Percentiles rank a stretch among this genome's conserved stretches.
These are phyloP conservation scores for Coregonus ussuriensis DNA, from an alignment of 2,797 vertebrate species.

Conservation along the genomic window DNA sequence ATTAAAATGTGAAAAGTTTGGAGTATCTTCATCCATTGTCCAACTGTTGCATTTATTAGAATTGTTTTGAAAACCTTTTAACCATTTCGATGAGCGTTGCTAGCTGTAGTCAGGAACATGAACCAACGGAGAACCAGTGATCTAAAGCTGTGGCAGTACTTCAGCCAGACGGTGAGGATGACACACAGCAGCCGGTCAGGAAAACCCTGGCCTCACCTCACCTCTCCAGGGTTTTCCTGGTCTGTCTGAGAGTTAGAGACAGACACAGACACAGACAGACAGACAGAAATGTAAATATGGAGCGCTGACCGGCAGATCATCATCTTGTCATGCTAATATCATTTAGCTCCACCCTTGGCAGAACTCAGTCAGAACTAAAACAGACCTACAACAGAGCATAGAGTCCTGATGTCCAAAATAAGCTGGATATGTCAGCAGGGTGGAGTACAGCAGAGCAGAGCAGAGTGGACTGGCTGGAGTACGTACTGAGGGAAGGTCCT, in stretches of 20 bases:
- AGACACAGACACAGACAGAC: neutral
- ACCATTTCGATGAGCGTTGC: too few relatives aligned
- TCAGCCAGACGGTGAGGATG: neutral
- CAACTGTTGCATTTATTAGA: too few relatives aligned
- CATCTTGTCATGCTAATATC: neutral
- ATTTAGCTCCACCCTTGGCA: neutral
- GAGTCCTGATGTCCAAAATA: neutral
- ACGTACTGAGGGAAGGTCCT: too few relatives aligned
- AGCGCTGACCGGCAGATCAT: neutral
- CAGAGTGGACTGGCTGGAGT: too few relatives aligned
- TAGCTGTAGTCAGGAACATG: too few relatives aligned
- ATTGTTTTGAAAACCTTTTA: too few relatives aligned
- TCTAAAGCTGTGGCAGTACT: too few relatives aligned
- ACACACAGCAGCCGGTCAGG: too few relatives aligned
- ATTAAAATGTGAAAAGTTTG: too few relatives aligned
- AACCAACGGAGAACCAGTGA: too few relatives aligned
- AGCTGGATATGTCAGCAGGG: neutral
- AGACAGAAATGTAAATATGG: neutral
- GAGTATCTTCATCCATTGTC: too few relatives aligned
- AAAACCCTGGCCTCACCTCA: neutral
- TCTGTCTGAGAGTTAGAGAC: neutral
- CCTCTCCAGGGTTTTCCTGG: neutral
- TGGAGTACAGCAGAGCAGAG: neutral
- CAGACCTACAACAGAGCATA: neutral
- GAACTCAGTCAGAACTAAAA: neutral